Base-by-base conservation (phyloP, 2,888 invertebrate species). In the Gari tellinella region DNA sequence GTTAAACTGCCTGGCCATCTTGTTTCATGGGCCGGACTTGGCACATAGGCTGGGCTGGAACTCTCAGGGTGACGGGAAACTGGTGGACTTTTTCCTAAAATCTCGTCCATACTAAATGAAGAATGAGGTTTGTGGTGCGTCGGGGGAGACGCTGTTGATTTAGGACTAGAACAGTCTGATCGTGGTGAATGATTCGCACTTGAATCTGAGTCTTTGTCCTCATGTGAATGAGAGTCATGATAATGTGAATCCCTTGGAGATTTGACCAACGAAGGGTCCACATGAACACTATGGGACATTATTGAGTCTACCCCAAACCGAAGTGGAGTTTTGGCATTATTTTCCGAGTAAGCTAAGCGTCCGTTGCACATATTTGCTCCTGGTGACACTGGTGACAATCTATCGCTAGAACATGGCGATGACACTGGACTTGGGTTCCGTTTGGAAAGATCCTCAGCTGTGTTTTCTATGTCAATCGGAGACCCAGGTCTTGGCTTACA, bases 221-320 rank as follows among this genome's bases (percentile, higher is more conserved):
- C 43, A 14, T 38, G 37, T 12, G 38, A 46, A 31, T 17, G 25
- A 15, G 25, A 31, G 10, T 21, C n/a, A 15, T n/a, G 25, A 41
- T 23, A 23, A 23, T 46, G 57, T 12, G 45, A 26, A 3, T 38
- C 40, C 19, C 15, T 17, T 8, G 21, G 12, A 26, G 43, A 46
- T 10, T 31, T 4, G 10, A 4, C 31, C 10, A 10, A 31, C 31
- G 31, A 31, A 7, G 10, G 31, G 48, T 65, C 56, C 12, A 45
- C 19, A 51, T 55, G 57, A 26, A 63, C 55, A 45, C 26, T 67
- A n/a, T 68, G 72, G 14, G 84, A 80, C 60, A 85, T 82, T 46
- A 85, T 83, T 5, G 85, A 85, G 72, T 85, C 85, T 38, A 85
- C 83, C 43, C 85, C 83, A 49, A 85, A 85, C 51, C 74, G 56